Evolutionary conservation across 2,797 vertebrate species (phyloP), one percentile per base, ranked within the genome.

Genomic region (Hippocampus kuda): DNA sequence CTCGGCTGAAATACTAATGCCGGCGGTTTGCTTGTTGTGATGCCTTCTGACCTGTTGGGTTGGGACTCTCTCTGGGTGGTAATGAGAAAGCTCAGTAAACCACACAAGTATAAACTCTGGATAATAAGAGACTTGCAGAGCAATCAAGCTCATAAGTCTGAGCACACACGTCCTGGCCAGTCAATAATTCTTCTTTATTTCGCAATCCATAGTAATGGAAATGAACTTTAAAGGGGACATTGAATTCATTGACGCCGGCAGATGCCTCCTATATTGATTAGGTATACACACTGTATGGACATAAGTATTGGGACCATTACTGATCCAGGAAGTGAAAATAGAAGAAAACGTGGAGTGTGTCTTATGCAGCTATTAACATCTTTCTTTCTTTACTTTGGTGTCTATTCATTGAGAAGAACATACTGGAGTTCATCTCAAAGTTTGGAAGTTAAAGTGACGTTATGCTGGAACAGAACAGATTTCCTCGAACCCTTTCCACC

Each of bases 101-200:
- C 34, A 41, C 66, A 63, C 38, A 24, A 44, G 11, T 41, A 57
- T 30, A 38, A 53, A 61, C 46, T 65, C 26, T 67, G 59, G 46
- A 68, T 72, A 69, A 65, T 56, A 62, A 67, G 41, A 69, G 67
- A 57, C 54, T 65, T 13, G 56, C 12, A 59, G 67, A 68, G 57
- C 54, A 34, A 68, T 67, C n/a, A 69, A 18, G 34, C 11, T 30
- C 56, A 61, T 61, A 27, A 71, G 59, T 12, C 22, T 34, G 38
- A 44, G 51, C 54, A 59, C 66, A 66, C 10, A 41, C 53, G 30
- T 49, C 49, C 13, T 41, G 42, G 4, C 10, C 46, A 56, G 59
- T 54, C 49, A 57, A 34, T 49, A 18, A 22, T 11, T 38, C 53
- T 68, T 49, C 57, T 61, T 30, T 68, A 63, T 44, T 53, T 51